Base-by-base conservation (phyloP, 2,888 invertebrate species). In the Omphaloscelis lunosa region DNA sequence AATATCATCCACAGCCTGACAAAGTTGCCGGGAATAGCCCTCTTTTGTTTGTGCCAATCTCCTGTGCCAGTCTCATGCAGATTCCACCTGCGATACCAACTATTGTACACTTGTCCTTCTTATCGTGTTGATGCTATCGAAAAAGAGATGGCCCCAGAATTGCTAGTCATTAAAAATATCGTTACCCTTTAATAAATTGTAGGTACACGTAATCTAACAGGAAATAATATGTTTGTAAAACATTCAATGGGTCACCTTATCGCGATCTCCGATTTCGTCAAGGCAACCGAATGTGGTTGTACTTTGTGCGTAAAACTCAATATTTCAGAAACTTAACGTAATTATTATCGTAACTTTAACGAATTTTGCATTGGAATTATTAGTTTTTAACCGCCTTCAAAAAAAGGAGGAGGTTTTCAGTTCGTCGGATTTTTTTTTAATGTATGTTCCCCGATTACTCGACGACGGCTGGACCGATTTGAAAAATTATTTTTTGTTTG, bases 251-350 rank as follows among this genome's bases (percentile, higher is more conserved):
- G 48, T 41, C 27, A 51, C 17, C 12, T 74, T 74, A 61, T 74
- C 74, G 61, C 48, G 39, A 74, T 51, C 27, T 61, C 11, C 5
- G 27, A 61, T 41, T 7, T 73, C 23, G 27, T 73, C 61, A 23
- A 29, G 51, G 6, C 29, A 12, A 41, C 20, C n/a, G 2, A 69
- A 69, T 59, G 39, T 58, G 39, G 11, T 67, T 34, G 11, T 11
- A 45, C 20, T 27, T 65, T 27, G 27, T 27, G 12, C 27, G 12
- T 53, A 12, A n/a, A 56, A n/a, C 12, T 12, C 6, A 11, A 9
- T 12, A 12, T 58, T 53, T 56, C n/a, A 27, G 58, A 27, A 58
- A 58, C 56, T 27, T n/a, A n/a, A 11, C 4, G 11, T 53, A n/a
- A 23, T 17, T n/a, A 23, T 17, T n/a, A 65, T 17, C n/a, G 17